phyloP scores from a whole-genome alignment of 2,888 invertebrate species.

The Tinea pellionella region DNA sequence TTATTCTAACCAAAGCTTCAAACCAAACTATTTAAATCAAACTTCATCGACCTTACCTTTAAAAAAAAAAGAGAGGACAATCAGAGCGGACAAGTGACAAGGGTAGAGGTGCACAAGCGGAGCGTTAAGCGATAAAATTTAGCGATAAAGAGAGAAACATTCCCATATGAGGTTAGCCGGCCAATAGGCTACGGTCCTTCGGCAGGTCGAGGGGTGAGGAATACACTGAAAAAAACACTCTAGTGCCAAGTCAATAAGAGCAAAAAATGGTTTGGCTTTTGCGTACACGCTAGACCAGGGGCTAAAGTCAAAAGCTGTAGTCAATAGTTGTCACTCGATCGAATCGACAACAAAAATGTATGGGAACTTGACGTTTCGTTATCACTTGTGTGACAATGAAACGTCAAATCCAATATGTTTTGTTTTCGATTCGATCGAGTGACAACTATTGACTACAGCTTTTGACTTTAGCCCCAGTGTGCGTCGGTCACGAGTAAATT shows the following conservation, averaged over 20 bases:
- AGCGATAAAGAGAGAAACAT: constrained; percentile 49
- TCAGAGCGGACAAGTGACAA: neutral
- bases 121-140: constrained; percentile 49
- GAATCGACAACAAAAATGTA: no score
- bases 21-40: neutral
- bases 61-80: neutral
- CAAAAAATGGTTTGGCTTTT: constrained; percentile 48
- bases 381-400: no score
- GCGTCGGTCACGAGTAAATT: neutral
- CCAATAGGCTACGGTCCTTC: constrained; percentile 55
- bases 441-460: no score
- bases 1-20: neutral
- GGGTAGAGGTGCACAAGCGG: constrained; percentile 33
- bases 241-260: constrained; percentile 66
- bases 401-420: no score
- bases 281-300: neutral
- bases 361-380: no score
- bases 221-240: constrained; percentile 68
- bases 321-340: no score
- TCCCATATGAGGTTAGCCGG: constrained; percentile 69
- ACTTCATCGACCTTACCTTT: neutral
- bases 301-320: no score
- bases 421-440: no score
- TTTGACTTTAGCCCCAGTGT: no score
- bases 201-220: constrained; percentile 70